Percentiles rank a stretch among this genome's conserved stretches.
phyloP scores from a whole-genome alignment of 2,888 invertebrate species.

The Cerastis leucographa region DNA sequence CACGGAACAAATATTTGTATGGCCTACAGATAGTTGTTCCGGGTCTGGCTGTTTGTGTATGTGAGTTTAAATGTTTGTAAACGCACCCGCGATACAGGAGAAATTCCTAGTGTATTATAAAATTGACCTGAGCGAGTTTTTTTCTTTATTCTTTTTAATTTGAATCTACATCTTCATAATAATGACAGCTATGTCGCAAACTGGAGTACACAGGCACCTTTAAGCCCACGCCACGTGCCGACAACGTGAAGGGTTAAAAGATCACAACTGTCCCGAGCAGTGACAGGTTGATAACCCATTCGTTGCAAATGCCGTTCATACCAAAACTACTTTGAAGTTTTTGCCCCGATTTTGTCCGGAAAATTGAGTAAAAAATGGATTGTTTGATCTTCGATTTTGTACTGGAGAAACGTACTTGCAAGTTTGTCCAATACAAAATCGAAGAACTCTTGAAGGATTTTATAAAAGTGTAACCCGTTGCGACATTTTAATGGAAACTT shows the following conservation, averaged over 20 bases:
- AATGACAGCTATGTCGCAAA: not conserved
- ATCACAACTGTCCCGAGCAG: slow-evolving; percentile 41
- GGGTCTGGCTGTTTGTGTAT: too few relatives aligned
- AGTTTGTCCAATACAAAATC: too few relatives aligned
- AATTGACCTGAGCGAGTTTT: too few relatives aligned
- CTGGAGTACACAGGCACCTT: slow-evolving; percentile 20
- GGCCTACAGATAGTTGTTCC: too few relatives aligned
- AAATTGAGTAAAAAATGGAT: not conserved
- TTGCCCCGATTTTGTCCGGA: slow-evolving; percentile 18
- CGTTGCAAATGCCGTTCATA: slow-evolving; percentile 12
- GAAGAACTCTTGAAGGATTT: not conserved
- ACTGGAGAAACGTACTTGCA: not conserved
- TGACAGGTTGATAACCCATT: slow-evolving; percentile 55
- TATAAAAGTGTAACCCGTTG: not conserved
- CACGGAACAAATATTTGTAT: too few relatives aligned
- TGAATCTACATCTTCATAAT: too few relatives aligned
- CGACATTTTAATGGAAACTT: not conserved
- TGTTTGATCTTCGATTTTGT: slow-evolving; percentile 9
- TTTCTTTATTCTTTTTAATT: not conserved
- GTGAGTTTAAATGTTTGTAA: too few relatives aligned
- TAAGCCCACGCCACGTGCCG: slow-evolving; percentile 31
- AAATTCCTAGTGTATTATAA: too few relatives aligned
- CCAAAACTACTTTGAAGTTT: slow-evolving; percentile 11
- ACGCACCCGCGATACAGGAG: too few relatives aligned
- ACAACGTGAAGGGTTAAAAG: slow-evolving; percentile 54